These are phyloP conservation scores for Melanostoma mellinum DNA, from an alignment of 2,888 invertebrate genomes.

Conservation along the genomic window DNA sequence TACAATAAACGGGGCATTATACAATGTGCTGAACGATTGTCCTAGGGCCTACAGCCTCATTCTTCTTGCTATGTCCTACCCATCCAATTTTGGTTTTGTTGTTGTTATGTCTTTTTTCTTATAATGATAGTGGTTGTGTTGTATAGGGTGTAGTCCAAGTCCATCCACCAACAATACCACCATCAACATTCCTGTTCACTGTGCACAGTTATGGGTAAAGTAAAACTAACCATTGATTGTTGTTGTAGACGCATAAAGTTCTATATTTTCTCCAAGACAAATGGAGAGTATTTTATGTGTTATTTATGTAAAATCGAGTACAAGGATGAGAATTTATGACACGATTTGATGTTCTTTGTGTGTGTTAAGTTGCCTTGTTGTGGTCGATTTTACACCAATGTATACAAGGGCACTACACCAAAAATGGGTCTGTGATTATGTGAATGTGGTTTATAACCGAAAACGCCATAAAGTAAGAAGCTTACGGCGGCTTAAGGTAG, in stretches of 20 bases:
- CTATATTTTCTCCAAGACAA: constrained; percentile 59
- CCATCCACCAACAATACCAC: background rate
- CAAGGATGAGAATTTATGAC: constrained; percentile 64
- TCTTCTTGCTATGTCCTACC: background rate
- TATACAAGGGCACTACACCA: constrained; percentile 22
- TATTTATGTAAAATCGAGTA: constrained; percentile 68
- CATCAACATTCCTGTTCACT: background rate
- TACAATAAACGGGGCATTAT: constrained; percentile 45
- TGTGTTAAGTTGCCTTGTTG: constrained; percentile 60
- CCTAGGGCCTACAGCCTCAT: constrained; percentile 25
- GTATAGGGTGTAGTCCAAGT: constrained; percentile 9
- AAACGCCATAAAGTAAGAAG: constrained; percentile 48
- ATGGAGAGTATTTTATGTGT: constrained; percentile 64
- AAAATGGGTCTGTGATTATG: constrained; percentile 53
- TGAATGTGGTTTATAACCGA: constrained; percentile 34
- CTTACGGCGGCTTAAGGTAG: constrained; percentile 23
- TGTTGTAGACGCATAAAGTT: constrained; percentile 59
- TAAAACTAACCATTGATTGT: constrained; percentile 46
- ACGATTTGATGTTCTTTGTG: constrained; percentile 60
- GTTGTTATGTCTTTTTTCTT: constrained; percentile 35
- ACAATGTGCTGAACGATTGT: constrained; percentile 38
- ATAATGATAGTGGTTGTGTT: constrained; percentile 51
- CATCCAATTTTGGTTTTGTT: constrained; percentile 45
- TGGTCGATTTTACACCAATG: constrained; percentile 62
- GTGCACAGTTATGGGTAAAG: background rate